Base-by-base conservation (phyloP, 2,888 invertebrate genomes). In the Corbicula japonica region DNA sequence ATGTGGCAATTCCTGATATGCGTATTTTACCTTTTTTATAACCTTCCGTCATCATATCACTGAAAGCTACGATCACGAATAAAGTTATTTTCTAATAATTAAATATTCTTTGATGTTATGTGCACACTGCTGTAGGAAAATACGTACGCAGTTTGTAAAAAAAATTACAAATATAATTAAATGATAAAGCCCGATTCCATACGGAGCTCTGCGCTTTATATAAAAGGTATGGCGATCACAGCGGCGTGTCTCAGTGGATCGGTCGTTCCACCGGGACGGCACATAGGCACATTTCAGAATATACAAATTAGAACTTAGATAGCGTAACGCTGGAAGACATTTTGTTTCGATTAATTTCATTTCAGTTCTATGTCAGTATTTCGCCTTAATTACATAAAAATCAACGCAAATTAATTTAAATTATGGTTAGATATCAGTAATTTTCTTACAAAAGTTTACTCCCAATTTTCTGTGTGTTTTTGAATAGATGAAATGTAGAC, bases 211-310 rank as follows among this genome's bases (percentile, higher is more conserved):
- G 48, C 46, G 54, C 48, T 62, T 76, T 76, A 66, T 65, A 65
- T 76, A 66, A 71, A 60, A 65, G 66, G 58, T 41, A 50, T 23
- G 23, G 26, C 56, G 50, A 30, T 48, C 41, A 69, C 70, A 56
- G 38, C 48, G 62, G 44, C 23, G 15, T 28, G 50, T 66, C 61
- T 56, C 50, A 76, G 70, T 70, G 44, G 60, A 68, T 68, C 34
- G 44, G 32, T 15, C 41, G 12, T 23, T 44, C 73, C 41, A 58
- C 12, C 18, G 69, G 50, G 77, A 52, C 32, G 30, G 10, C 35
- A 34, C 26, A 58, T 69, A 73, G 73, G 69, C 73, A 73, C 73
- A 78, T 78, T 35, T n/a, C 23, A 18, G 52, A 65, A 65, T 65
- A 65, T 65, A 65, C 63, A 65, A 65, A 65, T 65, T 35, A 65